Evolutionary conservation across 2,888 invertebrate species (phyloP), one percentile per base, ranked within the genome.

Genomic region (Zeuzera pyrina): DNA sequence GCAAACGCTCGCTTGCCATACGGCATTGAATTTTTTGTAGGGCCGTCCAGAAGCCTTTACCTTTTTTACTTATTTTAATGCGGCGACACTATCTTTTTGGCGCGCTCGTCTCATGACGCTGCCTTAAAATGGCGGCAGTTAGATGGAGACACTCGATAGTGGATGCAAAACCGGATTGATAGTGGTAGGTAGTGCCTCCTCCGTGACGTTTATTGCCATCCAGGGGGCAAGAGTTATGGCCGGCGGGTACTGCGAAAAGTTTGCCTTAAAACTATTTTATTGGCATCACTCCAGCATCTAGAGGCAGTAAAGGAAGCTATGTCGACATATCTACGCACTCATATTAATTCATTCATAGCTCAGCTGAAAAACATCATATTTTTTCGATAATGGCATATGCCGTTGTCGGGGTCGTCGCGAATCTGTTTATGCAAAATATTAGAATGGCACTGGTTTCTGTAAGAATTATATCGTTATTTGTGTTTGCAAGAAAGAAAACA

Each of bases 351-450:
- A 66, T 69, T 63, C 67, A 57, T 58, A 57, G 56, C 67, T 71
- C 66, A 69, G 71, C 71, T 66, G 62, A 71, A 77, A 74, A 72
- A 72, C 69, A 66, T 67, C 64, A 72, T 77, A 74, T 66, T 69
- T 72, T 57, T 47, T 45, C 55, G 40, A 59, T 67, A 71, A 66
- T 61, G 62, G 62, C 66, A 57, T 56, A 61, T 57, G 61, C 56
- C 58, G 45, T 52, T 53, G 62, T 57, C 60, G 55, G 48, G 34
- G 38, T 23, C 33, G 41, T 36, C 43, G 39, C 56, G 55, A 58
- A 66, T 57, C 49, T 43, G 34, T 45, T 35, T 43, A 49, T 49
- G 52, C 51, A 47, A 52, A 56, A 42, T 34, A 31, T 30, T 27
- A 29, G 21, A 14, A 28, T 15, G n/a, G n/a, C 4, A 12, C 13